These are phyloP conservation scores for Ceuthmochares aereus DNA, from an alignment of 2,113 vertebrate species.

Conservation along the genomic window DNA sequence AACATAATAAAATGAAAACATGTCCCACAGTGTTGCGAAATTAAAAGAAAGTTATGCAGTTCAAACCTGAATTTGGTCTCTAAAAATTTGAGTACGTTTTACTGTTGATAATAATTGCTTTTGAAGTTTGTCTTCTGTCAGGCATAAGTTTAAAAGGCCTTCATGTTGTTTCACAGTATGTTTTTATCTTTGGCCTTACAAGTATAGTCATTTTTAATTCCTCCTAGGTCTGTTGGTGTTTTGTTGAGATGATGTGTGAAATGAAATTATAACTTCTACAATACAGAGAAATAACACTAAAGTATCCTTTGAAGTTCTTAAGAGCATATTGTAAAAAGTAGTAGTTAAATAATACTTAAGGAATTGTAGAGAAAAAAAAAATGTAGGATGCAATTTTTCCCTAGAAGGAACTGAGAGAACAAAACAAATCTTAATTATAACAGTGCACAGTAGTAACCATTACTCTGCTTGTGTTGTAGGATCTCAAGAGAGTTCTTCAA, in stretches of 20 bases:
- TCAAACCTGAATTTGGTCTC: constrained; percentile 13
- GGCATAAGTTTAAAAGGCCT: neutral
- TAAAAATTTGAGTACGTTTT: constrained; percentile 9
- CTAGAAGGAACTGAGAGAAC: neutral
- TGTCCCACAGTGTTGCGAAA: too few species aligned
- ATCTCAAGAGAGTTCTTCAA: constrained; percentile 85
- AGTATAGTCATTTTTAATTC: constrained; percentile 41
- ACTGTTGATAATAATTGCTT: constrained; percentile 23
- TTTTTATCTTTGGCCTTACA: constrained; percentile 17
- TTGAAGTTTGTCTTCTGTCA: constrained; percentile 57
- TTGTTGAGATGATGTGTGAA: constrained; percentile 40
- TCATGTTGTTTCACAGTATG: constrained; percentile 4
- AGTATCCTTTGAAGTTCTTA: constrained; percentile 44
- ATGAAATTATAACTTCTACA: constrained; percentile 12
- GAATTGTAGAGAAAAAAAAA: neutral
- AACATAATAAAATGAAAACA: constrained; percentile 14
- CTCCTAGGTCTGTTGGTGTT: neutral
- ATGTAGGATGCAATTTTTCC: neutral
- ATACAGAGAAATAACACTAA: neutral
- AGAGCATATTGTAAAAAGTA: neutral
- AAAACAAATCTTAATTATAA: neutral
- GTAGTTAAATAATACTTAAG: neutral
- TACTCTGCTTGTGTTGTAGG: constrained; percentile 74
- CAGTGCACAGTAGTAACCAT: neutral
- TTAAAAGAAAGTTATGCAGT: neutral